Base-by-base conservation (phyloP, 2,797 vertebrate genomes). In the Channallabes apus region DNA sequence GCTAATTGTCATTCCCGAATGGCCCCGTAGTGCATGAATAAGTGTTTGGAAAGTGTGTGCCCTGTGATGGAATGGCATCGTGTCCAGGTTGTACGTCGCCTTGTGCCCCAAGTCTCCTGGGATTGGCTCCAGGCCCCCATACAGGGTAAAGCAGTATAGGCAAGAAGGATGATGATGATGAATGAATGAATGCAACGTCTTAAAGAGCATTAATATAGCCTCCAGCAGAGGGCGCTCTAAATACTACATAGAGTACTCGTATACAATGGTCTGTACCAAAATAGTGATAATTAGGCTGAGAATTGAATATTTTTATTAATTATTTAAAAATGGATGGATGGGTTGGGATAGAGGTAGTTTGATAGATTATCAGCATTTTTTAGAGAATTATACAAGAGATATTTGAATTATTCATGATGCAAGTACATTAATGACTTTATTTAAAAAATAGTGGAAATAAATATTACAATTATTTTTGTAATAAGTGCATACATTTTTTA, bases 201-300 rank as follows among this genome's bases (percentile, higher is more conserved):
- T 58, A 22, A 58, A 38, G 9, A 78, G 32, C 20, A 14, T 62
- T 27, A n/a, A 22, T 41, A 8, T 41, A 15, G 12, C 6, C 58
- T 80, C 79, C 79, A 32, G n/a, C 38, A 80, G 79, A 80, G 79
- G 79, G 79, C 41, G n/a, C 62, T 3, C 61, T 51, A 4, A 51
- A 20, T 18, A 78, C 20, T n/a, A 78, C 58, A 8, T 41, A 41
- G 6, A 41, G 35, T n/a, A 22, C 22, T 27, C 1, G 0, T 20
- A 1, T 65, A 80, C 7, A 27, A 12, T n/a, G 8, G 12, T 62
- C 24, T 62, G 41, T 15, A 18, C 8, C 22, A 41, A 79, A 79
- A 79, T 62, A 41, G 14, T 5, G 22, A 12, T 38, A 24, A 62
- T 62, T 27, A 41, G 6, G 32, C 9, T 27, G 8, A 59, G 22